phyloP scores from a whole-genome alignment of 2,797 vertebrate genomes.

The Semaprochilodus insignis region DNA sequence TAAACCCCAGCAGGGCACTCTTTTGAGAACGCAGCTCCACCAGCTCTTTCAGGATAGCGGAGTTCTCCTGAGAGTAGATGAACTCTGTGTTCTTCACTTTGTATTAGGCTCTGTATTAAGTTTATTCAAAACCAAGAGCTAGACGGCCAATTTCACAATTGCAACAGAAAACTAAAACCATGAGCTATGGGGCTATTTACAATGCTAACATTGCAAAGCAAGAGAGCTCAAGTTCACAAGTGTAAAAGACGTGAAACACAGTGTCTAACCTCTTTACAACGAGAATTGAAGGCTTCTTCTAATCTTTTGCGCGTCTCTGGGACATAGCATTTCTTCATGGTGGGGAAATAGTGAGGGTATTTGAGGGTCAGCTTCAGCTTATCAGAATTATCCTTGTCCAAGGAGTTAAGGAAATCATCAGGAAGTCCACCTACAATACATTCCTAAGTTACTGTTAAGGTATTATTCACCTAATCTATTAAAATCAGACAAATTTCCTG shows the following conservation, averaged over 20 bases:
- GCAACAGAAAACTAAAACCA: background rate
- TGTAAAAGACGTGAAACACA: background rate
- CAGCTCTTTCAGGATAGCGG: slow-evolving; percentile 90
- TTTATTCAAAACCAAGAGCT: background rate
- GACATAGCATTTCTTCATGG: slow-evolving; percentile 94
- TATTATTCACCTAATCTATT: slow-evolving; percentile 6
- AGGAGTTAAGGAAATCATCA: slow-evolving; percentile 90
- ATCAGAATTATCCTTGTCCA: slow-evolving; percentile 86
- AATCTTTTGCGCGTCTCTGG: slow-evolving; percentile 88
- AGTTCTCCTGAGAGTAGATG: slow-evolving; percentile 84
- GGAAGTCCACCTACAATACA: slow-evolving; percentile 87
- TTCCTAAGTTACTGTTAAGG: background rate
- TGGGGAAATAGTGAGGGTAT: slow-evolving; percentile 96
- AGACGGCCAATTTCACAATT: background rate
- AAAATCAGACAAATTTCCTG: background rate
- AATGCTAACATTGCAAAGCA: too few species aligned
- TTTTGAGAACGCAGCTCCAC: slow-evolving; percentile 89
- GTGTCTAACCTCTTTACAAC: slow-evolving; percentile 88
- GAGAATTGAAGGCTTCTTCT: slow-evolving; percentile 94
- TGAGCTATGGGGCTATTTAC: background rate
- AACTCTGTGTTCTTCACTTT: background rate
- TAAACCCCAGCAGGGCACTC: slow-evolving; percentile 86
- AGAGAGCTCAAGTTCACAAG: too few species aligned
- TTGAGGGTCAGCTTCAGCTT: slow-evolving; percentile 93
- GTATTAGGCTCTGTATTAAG: background rate